A percentile compares a stretch with the other conserved stretches of the same genome.
Conservation (phyloP, 2,113 vertebrate species). For the Actinemys pallida region DNA sequence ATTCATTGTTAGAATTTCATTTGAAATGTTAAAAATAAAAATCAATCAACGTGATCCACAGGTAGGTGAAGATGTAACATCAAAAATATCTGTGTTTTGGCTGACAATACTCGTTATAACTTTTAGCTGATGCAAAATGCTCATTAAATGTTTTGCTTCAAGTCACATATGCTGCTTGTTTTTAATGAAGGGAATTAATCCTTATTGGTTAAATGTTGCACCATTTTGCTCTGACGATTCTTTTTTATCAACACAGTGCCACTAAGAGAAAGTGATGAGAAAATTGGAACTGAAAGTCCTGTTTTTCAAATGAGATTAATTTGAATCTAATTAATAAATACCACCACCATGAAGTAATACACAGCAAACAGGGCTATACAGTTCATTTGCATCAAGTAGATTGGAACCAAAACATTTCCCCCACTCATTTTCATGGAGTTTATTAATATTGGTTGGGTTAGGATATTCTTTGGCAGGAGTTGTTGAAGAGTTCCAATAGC, state of each 20-base stretch:
- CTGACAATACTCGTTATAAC: not conserved
- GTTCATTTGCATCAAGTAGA: conserved; percentile 46
- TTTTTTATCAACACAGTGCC: conserved; percentile 29
- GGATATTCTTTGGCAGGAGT: not conserved
- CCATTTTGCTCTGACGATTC: not conserved
- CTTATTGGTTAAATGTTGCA: not conserved
- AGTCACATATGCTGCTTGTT: not conserved
- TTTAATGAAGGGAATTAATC: not conserved
- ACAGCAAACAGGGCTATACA: not conserved
- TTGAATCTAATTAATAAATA: conserved; percentile 53
- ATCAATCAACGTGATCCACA: not conserved
- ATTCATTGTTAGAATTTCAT: not conserved
- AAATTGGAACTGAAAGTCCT: conserved; percentile 2
- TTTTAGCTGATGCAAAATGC: not conserved
- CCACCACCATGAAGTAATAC: conserved; percentile 19
- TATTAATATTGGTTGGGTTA: conserved; percentile 51
- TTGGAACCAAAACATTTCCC: not conserved
- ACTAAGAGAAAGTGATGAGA: conserved; percentile 28
- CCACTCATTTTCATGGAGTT: not conserved
- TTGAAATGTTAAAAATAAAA: not conserved
- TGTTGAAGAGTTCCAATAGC: not conserved
- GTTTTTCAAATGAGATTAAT: conserved; percentile 35
- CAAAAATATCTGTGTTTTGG: not conserved
- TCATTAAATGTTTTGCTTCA: not conserved
- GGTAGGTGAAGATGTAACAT: not conserved